Base-by-base conservation (phyloP, 2,113 vertebrate genomes). In the Oryzias celebensis region DNA sequence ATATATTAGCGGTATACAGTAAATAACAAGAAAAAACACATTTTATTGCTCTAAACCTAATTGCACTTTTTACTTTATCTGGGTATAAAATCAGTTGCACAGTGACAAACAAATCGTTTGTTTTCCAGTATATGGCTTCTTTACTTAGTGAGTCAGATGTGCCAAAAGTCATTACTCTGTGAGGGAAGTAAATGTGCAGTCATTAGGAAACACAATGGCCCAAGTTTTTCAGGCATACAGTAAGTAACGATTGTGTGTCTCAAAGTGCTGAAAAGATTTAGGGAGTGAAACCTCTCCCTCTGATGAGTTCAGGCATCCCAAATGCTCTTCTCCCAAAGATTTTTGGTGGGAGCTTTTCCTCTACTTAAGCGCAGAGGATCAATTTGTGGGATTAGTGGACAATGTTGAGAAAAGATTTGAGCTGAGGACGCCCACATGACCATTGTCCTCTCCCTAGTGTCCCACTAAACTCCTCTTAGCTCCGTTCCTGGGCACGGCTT, bases 321-420 rank as follows among this genome's bases (percentile, higher is more conserved):
- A 79, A 84, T 66, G 49, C 64, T 71, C 76, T 68, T 71, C 78
- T 79, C 36, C 81, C 82, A 82, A 65, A 78, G 77, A 85, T 54
- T 79, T 71, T 67, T 71, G 68, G 66, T 62, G 70, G 45, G 28
- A 64, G 68, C 65, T 48, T 54, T 80, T 45, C 63, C 66, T 75
- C 57, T 63, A 75, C 74, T 84, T 68, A 65, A 77, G 79, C 65
- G 63, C 53, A 81, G 55, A 77, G 80, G 82, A 83, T 76, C 83
- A 88, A 82, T 87, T 84, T 87, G 67, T 53, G 70, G 85, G 83
- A 86, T 85, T 86, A 88, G 75, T 77, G 80, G 75, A 81, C 81
- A 64, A 67, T 76, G 77, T 49, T 61, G 75, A 83, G 79, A 84
- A 81, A 78, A 84, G 77, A 73, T 85, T 85, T 64, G 75, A 78